Conservation (phyloP, 2,797 vertebrate species). For the Xenentodon cancila region DNA sequence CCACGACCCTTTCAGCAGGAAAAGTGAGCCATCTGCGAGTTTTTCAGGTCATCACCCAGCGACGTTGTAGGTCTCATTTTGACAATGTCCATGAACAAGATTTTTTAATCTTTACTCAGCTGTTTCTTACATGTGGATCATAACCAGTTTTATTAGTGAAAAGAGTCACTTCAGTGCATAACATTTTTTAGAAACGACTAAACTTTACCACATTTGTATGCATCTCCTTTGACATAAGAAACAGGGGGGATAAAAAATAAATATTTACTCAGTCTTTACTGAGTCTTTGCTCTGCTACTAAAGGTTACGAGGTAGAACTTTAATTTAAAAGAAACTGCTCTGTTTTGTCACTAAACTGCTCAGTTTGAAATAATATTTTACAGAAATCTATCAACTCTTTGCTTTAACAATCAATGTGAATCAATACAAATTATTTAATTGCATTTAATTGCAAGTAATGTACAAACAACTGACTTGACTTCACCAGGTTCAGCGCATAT, state of each 20-base stretch:
- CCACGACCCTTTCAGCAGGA: conserved; percentile 43
- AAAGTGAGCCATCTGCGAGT: conserved; percentile 66
- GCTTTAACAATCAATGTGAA: too few relatives aligned
- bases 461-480: too few relatives aligned
- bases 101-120: conserved; percentile 35
- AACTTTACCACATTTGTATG: background rate
- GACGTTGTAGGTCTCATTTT: conserved; percentile 49
- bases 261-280: background rate
- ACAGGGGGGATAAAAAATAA: background rate
- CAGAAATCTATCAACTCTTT: too few relatives aligned
- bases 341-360: too few relatives aligned
- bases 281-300: conserved; percentile 4
- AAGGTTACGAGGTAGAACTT: background rate
- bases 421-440: too few relatives aligned
- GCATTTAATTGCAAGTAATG: too few relatives aligned
- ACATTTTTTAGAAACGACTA: too few relatives aligned
- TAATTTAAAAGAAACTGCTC: too few relatives aligned
- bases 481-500: too few relatives aligned
- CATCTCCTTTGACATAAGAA: conserved; percentile 17
- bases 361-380: too few relatives aligned
- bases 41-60: conserved; percentile 57
- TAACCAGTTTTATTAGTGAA: conserved; percentile 37
- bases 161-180: background rate
- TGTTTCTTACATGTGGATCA: conserved; percentile 13
- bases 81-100: conserved; percentile 38